Percentiles rank a stretch among this genome's conserved stretches.
phyloP scores from a whole-genome alignment of 1,140 invertebrate species.

The Caenorhabditis tropicalis region DNA sequence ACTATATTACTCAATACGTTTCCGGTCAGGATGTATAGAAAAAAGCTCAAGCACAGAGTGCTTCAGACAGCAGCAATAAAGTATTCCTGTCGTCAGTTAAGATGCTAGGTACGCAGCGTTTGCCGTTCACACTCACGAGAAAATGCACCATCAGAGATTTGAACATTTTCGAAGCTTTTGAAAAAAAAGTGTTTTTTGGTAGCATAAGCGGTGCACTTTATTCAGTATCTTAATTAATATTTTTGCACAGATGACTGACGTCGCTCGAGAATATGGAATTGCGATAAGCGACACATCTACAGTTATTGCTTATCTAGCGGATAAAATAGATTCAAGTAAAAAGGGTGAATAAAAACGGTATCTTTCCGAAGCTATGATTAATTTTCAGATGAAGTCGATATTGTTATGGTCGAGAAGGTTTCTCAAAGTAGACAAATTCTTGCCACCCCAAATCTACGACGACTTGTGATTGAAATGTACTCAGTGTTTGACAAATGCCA shows the following conservation, averaged over 20 bases:
- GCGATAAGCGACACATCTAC: background rate
- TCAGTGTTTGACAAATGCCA: constrained; percentile 18
- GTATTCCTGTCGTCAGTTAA: background rate
- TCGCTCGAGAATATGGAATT: background rate
- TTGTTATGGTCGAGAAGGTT: background rate
- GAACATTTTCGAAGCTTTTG: background rate
- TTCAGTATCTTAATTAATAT: background rate
- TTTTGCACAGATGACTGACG: background rate
- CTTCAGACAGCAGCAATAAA: background rate
- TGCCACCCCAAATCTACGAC: background rate
- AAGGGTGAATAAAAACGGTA: too few species aligned
- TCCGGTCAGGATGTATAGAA: background rate
- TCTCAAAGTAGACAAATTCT: background rate
- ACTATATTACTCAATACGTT: background rate
- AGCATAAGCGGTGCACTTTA: too few species aligned
- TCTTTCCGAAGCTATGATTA: background rate
- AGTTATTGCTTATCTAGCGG: background rate
- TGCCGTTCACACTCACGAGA: background rate
- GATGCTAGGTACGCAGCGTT: background rate
- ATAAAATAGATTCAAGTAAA: background rate
- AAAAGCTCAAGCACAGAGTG: background rate
- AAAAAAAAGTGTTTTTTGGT: too few species aligned
- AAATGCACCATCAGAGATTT: background rate
- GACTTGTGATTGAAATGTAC: constrained; percentile 15
- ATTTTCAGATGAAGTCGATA: background rate